Evolutionary conservation across 1,140 invertebrate genomes (phyloP), one percentile per base, ranked within the genome.

Genomic region (Scaptodrosophila lebanonensis): DNA sequence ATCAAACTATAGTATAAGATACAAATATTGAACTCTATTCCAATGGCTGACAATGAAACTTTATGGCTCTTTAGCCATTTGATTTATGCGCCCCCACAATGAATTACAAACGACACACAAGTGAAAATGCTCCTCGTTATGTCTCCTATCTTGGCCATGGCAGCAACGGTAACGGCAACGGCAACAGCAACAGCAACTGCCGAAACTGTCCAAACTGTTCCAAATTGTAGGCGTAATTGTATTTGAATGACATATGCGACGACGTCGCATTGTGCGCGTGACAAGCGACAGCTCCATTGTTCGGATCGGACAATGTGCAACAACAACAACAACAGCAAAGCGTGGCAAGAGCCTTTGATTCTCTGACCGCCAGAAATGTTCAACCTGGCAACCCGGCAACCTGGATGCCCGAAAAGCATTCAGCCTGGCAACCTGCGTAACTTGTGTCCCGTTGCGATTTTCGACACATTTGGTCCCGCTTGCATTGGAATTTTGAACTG

Each of bases 161-260:
- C n/a, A n/a, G n/a, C n/a, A n/a, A n/a, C n/a, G n/a, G n/a, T n/a
- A n/a, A n/a, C n/a, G n/a, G n/a, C n/a, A n/a, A n/a, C n/a, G n/a
- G n/a, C n/a, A n/a, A n/a, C 29, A 13, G 3, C 8, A 3, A 42
- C 30, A 18, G n/a, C 2, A 17, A 54, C 27, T 16, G 8, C 15
- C 25, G n/a, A 13, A 16, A 17, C 48, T 48, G 30, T 39, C 38
- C 39, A n/a, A 27, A 38, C 17, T 47, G 20, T 32, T 40, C 33
- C 4, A 66, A 66, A 66, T 52, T 59, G 62, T 45, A 47, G 67
- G 42, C 57, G 73, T 79, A 77, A 79, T 79, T 77, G 68, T 79
- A 73, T 77, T 65, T 65, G 73, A 77, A 79, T 77, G 73, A 66
- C 73, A 79, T 79, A 77, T 77, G 73, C 64, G 61, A 57, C 58